Base-by-base conservation (phyloP, 2,888 invertebrate genomes). In the Ormyrus labotus region DNA sequence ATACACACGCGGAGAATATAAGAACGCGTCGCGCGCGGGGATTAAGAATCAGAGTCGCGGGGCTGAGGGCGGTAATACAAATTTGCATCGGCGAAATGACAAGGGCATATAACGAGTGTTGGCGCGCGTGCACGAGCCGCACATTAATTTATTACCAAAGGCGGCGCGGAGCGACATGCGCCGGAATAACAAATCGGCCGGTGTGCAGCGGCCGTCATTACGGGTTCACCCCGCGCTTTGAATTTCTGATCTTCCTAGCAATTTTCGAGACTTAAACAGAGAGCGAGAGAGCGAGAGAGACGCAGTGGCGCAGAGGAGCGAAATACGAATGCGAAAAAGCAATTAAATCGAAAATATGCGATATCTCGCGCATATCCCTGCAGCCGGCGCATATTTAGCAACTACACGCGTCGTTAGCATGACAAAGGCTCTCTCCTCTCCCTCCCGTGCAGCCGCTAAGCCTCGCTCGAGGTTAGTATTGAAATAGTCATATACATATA, bases 331-430 rank as follows among this genome's bases (percentile, higher is more conserved):
- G 87, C 88, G 88, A 86, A 88, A 89, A 89, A 89, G 90, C 90
- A 91, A 91, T 91, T 90, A 90, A 89, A 86, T 87, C 85, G 86
- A 86, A 89, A 88, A 89, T 90, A 89, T 88, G 90, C 90, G 87
- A 85, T 84, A 85, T 84, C 76, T 80, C 60, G 74, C 51, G 58
- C 50, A 72, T 69, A 75, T 67, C 57, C 63, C 65, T 45, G 47
- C 70, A 57, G 58, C 78, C 71, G 84, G 86, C 87, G 89, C 89
- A 90, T 90, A 90, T 90, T 89, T 88, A 88, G 85, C 86, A 82
- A 82, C 83, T 85, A 86, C 88, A 87, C 86, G 87, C 83, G 85
- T 87, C 88, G 88, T 89, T 90, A 89, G 88, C 88, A 88, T 89
- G 86, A 89, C 89, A 88, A 89, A 89, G 89, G 87, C 50, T 69